Evolutionary conservation across 30 jellyfish, hydroid and myxozoan species (phyloP).

Genomic region (Mastigias papua): DNA sequence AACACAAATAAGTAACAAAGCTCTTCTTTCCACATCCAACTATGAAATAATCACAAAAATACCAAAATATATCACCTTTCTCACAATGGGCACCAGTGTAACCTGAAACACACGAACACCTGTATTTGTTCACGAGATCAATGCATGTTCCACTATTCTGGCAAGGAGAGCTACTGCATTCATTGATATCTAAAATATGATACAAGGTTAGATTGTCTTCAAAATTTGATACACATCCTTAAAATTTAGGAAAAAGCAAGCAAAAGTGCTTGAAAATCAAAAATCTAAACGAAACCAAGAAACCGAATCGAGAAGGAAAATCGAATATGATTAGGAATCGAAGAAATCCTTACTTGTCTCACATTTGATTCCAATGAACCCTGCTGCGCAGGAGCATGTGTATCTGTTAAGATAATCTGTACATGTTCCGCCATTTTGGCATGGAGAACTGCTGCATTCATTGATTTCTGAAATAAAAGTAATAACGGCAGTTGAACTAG

Average conservation of each 20-base stretch:
- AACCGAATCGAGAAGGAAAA: neutral
- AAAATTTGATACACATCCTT: neutral
- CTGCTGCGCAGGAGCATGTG: constrained; percentile 72
- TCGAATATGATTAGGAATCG: neutral
- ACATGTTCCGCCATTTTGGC: constrained; percentile 77
- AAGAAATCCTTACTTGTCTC: constrained; percentile 40
- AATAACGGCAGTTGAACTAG: neutral
- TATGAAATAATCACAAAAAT: neutral
- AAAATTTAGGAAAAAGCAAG: neutral
- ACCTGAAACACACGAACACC: constrained; percentile 2
- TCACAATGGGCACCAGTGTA: constrained; percentile 8
- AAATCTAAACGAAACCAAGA: too few relatives aligned
- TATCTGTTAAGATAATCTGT: constrained; percentile 42
- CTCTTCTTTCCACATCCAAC: neutral
- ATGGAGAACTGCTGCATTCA: constrained; percentile 47
- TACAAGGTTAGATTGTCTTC: neutral
- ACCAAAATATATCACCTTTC: neutral
- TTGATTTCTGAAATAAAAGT: neutral
- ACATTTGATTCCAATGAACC: constrained; percentile 79
- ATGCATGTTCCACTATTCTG: constrained; percentile 13
- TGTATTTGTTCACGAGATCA: neutral
- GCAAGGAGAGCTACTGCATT: constrained; percentile 31
- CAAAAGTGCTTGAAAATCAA: neutral
- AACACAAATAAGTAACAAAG: neutral
- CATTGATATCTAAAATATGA: neutral